phyloP scores from a whole-genome alignment of 2,797 vertebrate genomes.

The Aulostomus chinensis region DNA sequence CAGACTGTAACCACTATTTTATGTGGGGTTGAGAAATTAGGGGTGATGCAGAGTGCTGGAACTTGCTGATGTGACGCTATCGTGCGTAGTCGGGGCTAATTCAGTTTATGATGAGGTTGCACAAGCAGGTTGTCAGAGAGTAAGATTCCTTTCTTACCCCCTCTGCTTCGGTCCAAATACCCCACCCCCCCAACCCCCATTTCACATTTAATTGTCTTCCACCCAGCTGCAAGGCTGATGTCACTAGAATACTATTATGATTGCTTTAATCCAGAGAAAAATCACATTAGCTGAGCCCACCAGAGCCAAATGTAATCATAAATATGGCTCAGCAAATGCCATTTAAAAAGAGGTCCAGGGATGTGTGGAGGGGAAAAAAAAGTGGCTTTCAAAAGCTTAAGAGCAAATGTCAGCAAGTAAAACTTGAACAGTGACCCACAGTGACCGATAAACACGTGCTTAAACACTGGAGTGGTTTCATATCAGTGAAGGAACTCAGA shows the following conservation, averaged over 20 bases:
- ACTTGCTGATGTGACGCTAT: slow-evolving; percentile 65
- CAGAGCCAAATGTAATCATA: slow-evolving; percentile 46
- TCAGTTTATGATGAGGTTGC: slow-evolving; percentile 57
- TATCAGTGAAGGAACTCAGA: slow-evolving; percentile 36
- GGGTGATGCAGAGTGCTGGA: slow-evolving; percentile 43
- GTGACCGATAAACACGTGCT: slow-evolving; percentile 47
- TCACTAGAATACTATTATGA: slow-evolving; percentile 71
- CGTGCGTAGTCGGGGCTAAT: slow-evolving; percentile 33
- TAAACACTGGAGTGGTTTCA: slow-evolving; percentile 51
- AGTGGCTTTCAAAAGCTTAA: slow-evolving; percentile 14
- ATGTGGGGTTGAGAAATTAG: slow-evolving; percentile 53
- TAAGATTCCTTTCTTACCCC: slow-evolving; percentile 55
- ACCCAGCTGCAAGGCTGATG: slow-evolving; percentile 77
- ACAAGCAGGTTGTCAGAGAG: slow-evolving; percentile 54
- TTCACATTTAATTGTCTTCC: slow-evolving; percentile 70
- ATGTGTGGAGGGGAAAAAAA: neutral
- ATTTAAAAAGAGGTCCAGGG: slow-evolving; percentile 23
- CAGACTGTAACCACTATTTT: slow-evolving; percentile 57
- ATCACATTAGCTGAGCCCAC: slow-evolving; percentile 37
- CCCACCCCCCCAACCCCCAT: slow-evolving; percentile 26
- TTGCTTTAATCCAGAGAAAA: slow-evolving; percentile 50
- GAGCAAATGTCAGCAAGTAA: slow-evolving; percentile 23
- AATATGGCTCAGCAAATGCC: slow-evolving; percentile 30
- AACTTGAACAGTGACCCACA: slow-evolving; percentile 44
- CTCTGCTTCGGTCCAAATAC: slow-evolving; percentile 34